phyloP scores from a whole-genome alignment of 1,140 invertebrate species.

The Parapsyche elsis region DNA sequence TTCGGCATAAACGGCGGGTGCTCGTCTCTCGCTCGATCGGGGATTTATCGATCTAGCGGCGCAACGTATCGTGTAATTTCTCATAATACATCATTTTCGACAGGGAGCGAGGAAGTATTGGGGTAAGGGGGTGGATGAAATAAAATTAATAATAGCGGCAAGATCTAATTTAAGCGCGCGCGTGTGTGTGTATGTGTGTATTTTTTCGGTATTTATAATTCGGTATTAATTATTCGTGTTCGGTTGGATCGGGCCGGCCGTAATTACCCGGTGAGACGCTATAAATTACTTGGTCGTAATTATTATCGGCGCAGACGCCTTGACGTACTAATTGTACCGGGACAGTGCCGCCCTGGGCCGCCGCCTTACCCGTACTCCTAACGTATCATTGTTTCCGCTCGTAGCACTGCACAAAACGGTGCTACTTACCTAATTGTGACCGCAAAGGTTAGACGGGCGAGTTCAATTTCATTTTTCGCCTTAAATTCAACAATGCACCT shows the following conservation, averaged over 20 bases:
- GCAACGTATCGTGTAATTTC: constrained; percentile 54
- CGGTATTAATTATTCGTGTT: constrained; percentile 51
- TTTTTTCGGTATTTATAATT: constrained; percentile 37
- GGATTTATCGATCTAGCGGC: constrained; percentile 40
- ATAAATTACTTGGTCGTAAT: constrained; percentile 55
- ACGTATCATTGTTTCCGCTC: too few species aligned
- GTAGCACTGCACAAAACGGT: too few species aligned
- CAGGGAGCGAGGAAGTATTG: constrained; percentile 31
- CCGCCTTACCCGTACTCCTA: neutral
- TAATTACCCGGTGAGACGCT: constrained; percentile 54
- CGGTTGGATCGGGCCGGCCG: constrained; percentile 32
- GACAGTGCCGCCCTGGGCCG: neutral
- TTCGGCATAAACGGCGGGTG: too few species aligned
- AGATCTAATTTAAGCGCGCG: constrained; percentile 13
- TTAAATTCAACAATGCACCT: too few species aligned
- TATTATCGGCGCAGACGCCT: constrained; percentile 56
- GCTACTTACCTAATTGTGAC: too few species aligned
- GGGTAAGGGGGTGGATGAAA: constrained; percentile 26
- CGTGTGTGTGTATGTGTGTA: neutral
- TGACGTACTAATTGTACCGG: constrained; percentile 55
- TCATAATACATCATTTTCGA: constrained; percentile 55
- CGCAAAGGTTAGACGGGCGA: too few species aligned
- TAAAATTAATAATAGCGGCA: constrained; percentile 40
- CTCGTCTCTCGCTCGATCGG: constrained; percentile 5
- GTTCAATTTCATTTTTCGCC: too few species aligned